A percentile compares a stretch with the other conserved stretches of the same genome.
These are phyloP conservation scores for Acrossocheilus fasciatus DNA, from an alignment of 2,797 vertebrate species.

Conservation along the genomic window DNA sequence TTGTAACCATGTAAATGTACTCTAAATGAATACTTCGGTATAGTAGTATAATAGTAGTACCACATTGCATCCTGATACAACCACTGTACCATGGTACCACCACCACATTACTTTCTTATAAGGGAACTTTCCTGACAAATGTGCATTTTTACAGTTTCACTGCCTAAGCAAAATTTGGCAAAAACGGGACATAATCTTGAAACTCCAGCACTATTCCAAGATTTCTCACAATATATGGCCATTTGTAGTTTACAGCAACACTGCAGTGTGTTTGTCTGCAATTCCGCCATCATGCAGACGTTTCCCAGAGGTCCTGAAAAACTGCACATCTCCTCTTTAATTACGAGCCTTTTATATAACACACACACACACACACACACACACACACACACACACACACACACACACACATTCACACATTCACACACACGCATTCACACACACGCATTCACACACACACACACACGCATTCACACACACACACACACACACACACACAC, in stretches of 20 bases:
- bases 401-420: slow-evolving; percentile 31
- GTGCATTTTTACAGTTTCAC: background rate
- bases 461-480: slow-evolving; percentile 25
- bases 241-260: slow-evolving; percentile 18
- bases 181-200: slow-evolving; percentile 19
- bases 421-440: slow-evolving; percentile 20
- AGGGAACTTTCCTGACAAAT: background rate
- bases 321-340: slow-evolving; percentile 57
- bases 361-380: slow-evolving; percentile 24
- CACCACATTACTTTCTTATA: background rate
- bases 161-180: background rate
- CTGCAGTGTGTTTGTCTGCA: slow-evolving; percentile 48
- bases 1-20: background rate
- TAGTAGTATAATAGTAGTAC: background rate
- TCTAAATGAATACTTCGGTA: background rate
- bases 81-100: background rate
- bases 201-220: slow-evolving; percentile 27
- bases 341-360: slow-evolving; percentile 56
- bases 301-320: slow-evolving; percentile 47
- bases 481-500: slow-evolving; percentile 25
- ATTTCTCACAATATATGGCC: slow-evolving; percentile 1
- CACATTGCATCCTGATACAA: background rate
- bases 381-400: slow-evolving; percentile 23
- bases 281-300: slow-evolving; percentile 36
- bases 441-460: slow-evolving; percentile 10